Percentiles rank a stretch among this genome's conserved stretches.
Evolutionary conservation across 2,113 vertebrate species (phyloP).

Genomic region (Cyprinodon tularosa): DNA sequence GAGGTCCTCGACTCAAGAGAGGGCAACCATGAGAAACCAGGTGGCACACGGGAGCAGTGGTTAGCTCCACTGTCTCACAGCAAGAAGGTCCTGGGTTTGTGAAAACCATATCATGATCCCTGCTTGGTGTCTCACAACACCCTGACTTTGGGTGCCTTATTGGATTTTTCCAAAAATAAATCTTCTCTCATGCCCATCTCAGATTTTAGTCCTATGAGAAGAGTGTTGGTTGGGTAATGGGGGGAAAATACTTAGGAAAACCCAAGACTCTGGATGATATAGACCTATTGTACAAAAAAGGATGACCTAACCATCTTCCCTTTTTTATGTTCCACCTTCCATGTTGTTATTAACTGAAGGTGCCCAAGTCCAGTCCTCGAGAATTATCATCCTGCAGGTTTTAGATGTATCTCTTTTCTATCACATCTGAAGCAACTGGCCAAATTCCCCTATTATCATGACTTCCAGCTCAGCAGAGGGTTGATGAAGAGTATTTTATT

Average conservation of each 20-base stretch:
- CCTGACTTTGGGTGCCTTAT: too few species aligned
- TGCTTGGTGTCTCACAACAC: too few species aligned
- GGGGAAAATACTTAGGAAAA: background rate
- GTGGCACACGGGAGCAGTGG: too few species aligned
- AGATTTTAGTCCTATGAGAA: too few species aligned
- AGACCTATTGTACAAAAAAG: background rate
- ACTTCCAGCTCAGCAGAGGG: background rate
- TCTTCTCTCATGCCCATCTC: too few species aligned
- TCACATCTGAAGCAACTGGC: background rate
- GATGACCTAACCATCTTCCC: background rate
- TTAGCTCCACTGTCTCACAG: too few species aligned
- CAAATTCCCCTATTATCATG: background rate
- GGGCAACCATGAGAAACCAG: background rate
- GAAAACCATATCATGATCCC: too few species aligned
- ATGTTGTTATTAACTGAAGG: background rate
- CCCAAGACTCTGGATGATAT: background rate
- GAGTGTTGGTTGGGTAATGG: too few species aligned
- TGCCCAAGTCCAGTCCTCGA: too few species aligned
- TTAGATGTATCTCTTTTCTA: background rate
- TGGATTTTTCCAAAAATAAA: too few species aligned
- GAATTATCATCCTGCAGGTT: background rate
- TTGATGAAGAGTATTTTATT: background rate
- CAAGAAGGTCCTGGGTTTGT: too few species aligned
- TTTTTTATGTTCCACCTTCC: background rate
- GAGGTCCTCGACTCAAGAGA: slow-evolving; percentile 11